These are phyloP conservation scores for Neomonachus schauinslandi DNA, from an alignment of 2,113 vertebrate species.

Conservation along the genomic window DNA sequence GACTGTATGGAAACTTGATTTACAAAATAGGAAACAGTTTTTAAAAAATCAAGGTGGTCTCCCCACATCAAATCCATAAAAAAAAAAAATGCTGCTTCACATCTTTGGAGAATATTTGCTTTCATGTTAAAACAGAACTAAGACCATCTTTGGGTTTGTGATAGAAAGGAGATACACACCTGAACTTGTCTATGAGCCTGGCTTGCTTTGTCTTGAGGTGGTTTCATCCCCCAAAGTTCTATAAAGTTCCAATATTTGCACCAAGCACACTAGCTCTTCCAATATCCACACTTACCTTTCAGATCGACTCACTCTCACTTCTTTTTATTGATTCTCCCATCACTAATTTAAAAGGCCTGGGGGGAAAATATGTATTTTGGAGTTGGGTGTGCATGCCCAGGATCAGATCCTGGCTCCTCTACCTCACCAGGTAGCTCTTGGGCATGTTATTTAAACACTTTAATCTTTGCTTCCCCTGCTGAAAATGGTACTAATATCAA, in stretches of 20 bases:
- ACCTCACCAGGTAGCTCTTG: background rate
- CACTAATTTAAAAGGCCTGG: background rate
- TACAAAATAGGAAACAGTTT: constrained; percentile 3
- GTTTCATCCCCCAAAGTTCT: background rate
- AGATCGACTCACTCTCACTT: background rate
- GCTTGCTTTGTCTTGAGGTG: background rate
- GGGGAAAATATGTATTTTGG: background rate
- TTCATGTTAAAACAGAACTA: background rate
- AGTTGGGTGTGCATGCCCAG: background rate
- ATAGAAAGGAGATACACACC: too few species aligned
- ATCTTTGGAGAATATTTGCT: background rate
- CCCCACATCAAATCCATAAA: background rate
- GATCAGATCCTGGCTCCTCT: background rate
- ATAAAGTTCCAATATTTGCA: background rate
- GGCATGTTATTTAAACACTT: background rate
- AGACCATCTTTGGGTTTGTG: background rate
- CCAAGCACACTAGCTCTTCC: background rate
- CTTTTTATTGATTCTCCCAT: background rate
- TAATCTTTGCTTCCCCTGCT: background rate
- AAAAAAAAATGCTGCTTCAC: background rate
- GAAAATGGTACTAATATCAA: background rate
- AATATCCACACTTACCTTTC: background rate
- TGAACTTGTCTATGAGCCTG: background rate
- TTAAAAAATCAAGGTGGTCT: background rate
- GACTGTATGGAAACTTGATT: background rate